A percentile compares a stretch with the other conserved stretches of the same genome.
Conservation (phyloP, 2,888 invertebrate genomes). For the Caenorhabditis plicata region DNA sequence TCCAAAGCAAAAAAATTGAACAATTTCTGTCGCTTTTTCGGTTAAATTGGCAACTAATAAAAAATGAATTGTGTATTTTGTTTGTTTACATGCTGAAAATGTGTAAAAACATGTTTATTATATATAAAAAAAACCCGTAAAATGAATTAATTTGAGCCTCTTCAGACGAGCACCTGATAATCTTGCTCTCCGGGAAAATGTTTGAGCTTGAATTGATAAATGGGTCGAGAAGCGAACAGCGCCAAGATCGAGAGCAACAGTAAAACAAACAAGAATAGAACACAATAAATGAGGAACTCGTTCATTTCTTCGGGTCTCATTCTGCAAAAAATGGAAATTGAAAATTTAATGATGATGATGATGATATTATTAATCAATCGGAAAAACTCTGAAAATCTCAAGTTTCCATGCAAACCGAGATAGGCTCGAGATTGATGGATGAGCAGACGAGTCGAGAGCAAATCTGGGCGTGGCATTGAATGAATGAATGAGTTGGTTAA, state of each 20-base stretch:
- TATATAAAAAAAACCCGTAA: no score
- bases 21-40: neutral
- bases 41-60: no score
- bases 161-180: slow-evolving; percentile 32
- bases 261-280: slow-evolving; percentile 24
- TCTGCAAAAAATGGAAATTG: no score
- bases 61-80: neutral
- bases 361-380: no score
- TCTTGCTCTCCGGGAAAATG: slow-evolving; percentile 39
- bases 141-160: neutral
- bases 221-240: slow-evolving; percentile 26
- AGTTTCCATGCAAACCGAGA: no score
- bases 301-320: slow-evolving; percentile 33
- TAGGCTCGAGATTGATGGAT: no score
- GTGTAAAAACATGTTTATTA: no score
- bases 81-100: neutral
- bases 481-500: no score
- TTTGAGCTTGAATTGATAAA: slow-evolving; percentile 21
- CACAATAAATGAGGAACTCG: slow-evolving; percentile 27
- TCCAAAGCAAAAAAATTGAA: neutral
- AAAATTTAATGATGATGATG: no score
- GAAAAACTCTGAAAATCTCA: no score
- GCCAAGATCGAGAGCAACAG: slow-evolving; percentile 25
- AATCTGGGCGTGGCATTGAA: no score
- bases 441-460: no score